Evolutionary conservation across 2,888 invertebrate genomes (phyloP).

Genomic region (Stenichneumon culpator): DNA sequence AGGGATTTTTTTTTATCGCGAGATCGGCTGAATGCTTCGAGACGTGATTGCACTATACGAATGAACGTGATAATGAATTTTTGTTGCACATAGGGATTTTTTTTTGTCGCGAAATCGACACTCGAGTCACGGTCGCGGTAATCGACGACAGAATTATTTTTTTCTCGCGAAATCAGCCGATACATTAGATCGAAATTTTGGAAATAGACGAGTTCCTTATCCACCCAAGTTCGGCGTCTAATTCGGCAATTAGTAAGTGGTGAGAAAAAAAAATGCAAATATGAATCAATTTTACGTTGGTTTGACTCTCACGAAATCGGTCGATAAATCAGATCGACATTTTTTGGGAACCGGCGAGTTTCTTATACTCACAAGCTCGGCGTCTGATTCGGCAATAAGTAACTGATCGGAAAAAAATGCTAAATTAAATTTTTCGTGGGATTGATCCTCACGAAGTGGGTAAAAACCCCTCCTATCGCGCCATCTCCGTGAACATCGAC

Average conservation of each 20-base stretch:
- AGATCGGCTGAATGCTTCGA: not conserved
- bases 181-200: not conserved
- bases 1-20: not conserved
- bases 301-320: no score
- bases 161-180: not conserved
- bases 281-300: not conserved
- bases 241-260: not conserved
- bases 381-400: not conserved
- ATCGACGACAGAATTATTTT: not conserved
- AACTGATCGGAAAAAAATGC: not conserved
- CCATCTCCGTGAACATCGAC: not conserved
- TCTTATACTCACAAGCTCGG: no score
- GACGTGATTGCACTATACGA: not conserved
- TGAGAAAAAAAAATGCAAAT: not conserved
- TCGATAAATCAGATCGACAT: no score
- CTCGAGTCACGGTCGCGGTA: not conserved
- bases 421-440: not conserved
- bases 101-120: not conserved
- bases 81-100: constrained; percentile 2
- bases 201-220: not conserved
- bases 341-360: no score
- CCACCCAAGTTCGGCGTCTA: not conserved
- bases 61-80: constrained; percentile 3
- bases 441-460: not conserved
- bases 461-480: not conserved